Evolutionary conservation across 2,888 invertebrate genomes (phyloP), one percentile per base, ranked within the genome.

Genomic region (Dasysyrphus tricinctus): DNA sequence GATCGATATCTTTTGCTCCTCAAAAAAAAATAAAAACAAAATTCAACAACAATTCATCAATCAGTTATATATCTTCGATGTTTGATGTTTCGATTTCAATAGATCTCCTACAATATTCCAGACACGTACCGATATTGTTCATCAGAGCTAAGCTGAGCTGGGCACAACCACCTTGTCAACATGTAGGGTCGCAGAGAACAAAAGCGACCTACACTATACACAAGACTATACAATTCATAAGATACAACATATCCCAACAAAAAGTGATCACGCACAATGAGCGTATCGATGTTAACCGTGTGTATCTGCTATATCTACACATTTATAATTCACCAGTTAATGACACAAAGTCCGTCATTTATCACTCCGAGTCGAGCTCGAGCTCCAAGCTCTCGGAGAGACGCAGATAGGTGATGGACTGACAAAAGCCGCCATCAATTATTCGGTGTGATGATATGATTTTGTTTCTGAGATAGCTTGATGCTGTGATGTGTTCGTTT

Each of bases 361-460:
- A 86, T 86, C 86, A 86, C 86, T 79, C 54, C 69, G 14, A 69
- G 51, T 1, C 9, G 29, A 39, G 54, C 54, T 8, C 6, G 1
- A 24, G 12, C 24, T 19, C 11, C 6, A 51, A 19, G 14, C 51
- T 12, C 6, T 14, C 0, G 3, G 24, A 8, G 51, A 12, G 19
- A 54, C 14, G 54, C 19, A 65, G 39, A 61, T 75, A 86, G 75
- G 82, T 86, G 86, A 86, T 86, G 82, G 70, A 79, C 78, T 70
- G 65, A 82, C 82, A 86, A 85, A 85, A 76, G 85, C 81, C 78
- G 86, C 78, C 86, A 86, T 86, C 86, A 82, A 86, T 86, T 82
- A 86, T 70, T 81, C 80, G 80, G 72, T 73, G 73, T 69, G 85
- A 85, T 85, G 85, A 85, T 86, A 82, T 65, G 76, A 69, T 59